Conservation (phyloP, 1,140 invertebrate species). For the Proctacanthus coquilletti region DNA sequence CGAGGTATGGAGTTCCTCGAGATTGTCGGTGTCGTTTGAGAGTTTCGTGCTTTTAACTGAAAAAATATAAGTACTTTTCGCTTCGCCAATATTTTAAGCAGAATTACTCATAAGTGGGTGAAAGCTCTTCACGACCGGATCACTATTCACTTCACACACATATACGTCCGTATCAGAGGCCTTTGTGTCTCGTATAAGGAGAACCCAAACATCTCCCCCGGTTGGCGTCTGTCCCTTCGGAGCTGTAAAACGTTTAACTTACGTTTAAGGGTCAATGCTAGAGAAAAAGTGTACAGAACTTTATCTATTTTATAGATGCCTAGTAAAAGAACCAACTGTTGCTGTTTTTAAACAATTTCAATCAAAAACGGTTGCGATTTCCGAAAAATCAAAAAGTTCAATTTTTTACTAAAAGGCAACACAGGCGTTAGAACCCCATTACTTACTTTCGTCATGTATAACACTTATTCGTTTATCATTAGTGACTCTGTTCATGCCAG, state of each 20-base stretch:
- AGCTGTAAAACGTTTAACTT: slow-evolving; percentile 31
- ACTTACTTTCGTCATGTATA: slow-evolving; percentile 52
- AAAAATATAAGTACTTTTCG: neutral
- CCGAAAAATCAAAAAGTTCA: neutral
- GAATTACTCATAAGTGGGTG: slow-evolving; percentile 51
- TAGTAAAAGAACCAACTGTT: too few relatives aligned
- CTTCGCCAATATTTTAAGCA: neutral
- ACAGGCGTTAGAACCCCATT: too few relatives aligned
- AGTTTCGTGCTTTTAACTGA: slow-evolving; percentile 10
- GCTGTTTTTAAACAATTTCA: too few relatives aligned
- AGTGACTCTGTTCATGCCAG: slow-evolving; percentile 52
- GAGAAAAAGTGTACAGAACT: too few relatives aligned
- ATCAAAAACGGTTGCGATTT: too few relatives aligned
- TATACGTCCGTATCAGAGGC: slow-evolving; percentile 59
- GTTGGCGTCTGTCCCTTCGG: slow-evolving; percentile 30
- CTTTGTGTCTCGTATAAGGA: slow-evolving; percentile 54
- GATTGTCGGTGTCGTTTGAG: slow-evolving; percentile 26
- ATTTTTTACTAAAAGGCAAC: slow-evolving; percentile 1
- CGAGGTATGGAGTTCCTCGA: slow-evolving; percentile 33
- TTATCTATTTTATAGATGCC: too few relatives aligned
- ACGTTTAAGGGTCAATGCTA: too few relatives aligned
- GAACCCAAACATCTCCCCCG: slow-evolving; percentile 66
- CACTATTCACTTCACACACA: slow-evolving; percentile 68
- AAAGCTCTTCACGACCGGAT: slow-evolving; percentile 55
- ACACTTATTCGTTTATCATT: slow-evolving; percentile 51